Percentiles rank a stretch among this genome's conserved stretches.
Evolutionary conservation across 2,888 invertebrate genomes (phyloP).

Genomic region (Myopa tessellatipennis): DNA sequence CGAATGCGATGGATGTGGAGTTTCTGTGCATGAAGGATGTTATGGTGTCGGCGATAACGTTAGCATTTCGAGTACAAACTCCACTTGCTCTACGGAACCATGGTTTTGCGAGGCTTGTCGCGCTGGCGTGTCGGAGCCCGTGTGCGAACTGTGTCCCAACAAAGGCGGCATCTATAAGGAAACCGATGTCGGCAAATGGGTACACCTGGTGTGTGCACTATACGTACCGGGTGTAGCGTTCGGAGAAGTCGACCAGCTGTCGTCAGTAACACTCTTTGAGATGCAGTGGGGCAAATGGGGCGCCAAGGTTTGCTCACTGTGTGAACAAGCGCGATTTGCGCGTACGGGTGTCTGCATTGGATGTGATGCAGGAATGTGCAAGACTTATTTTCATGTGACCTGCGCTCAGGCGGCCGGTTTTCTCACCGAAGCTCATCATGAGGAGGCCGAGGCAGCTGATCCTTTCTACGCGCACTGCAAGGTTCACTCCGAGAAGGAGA

Average conservation of each 20-base stretch:
- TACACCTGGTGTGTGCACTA: conserved; percentile 96
- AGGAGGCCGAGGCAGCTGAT: conserved; percentile 92
- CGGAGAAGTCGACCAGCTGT: conserved; percentile 91
- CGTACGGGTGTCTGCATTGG: conserved; percentile 95
- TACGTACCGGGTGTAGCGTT: conserved; percentile 98
- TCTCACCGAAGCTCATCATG: conserved; percentile 90
- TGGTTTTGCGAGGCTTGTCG: conserved; percentile 99
- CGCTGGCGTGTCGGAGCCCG: conserved; percentile 87
- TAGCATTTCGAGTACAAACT: conserved; percentile 92
- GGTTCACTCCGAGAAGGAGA: conserved; percentile 91
- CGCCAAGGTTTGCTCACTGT: conserved; percentile 89
- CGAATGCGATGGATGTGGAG: conserved; percentile 96
- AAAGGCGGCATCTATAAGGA: conserved; percentile 93
- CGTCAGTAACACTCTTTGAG: conserved; percentile 94
- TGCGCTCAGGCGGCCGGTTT: conserved; percentile 96
- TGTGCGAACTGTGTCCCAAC: conserved; percentile 96
- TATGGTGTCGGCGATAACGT: conserved; percentile 94
- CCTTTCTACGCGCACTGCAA: conserved; percentile 98
- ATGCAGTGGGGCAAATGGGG: conserved; percentile 99
- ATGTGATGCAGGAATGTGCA: conserved; percentile 99
- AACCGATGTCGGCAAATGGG: conserved; percentile 98
- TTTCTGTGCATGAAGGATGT: conserved; percentile 96
- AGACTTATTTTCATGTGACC: conserved; percentile 96
- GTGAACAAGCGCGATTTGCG: conserved; percentile 86
- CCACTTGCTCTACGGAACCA: conserved; percentile 95